A percentile compares a stretch with the other conserved stretches of the same genome.
Evolutionary conservation across 2,888 invertebrate genomes (phyloP).

Genomic region (Pollenia amentaria): DNA sequence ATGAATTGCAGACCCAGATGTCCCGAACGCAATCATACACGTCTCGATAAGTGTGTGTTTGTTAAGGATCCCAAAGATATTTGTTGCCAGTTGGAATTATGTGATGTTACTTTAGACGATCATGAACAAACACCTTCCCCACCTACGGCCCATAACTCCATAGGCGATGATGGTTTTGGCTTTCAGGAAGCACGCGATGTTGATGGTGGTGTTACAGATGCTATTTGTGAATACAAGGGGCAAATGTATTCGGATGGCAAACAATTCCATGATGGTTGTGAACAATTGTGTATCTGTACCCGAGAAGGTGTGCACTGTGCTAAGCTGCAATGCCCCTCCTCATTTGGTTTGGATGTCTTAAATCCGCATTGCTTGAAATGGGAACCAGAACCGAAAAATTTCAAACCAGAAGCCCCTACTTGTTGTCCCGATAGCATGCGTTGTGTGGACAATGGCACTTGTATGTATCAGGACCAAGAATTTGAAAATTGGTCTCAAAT

Average conservation of each 20-base stretch:
- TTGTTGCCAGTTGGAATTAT: constrained; percentile 94
- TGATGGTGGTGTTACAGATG: constrained; percentile 66
- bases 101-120: constrained; percentile 92
- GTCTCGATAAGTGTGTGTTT: constrained; percentile 91
- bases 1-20: constrained; percentile 91
- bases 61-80: constrained; percentile 92
- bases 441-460: constrained; percentile 93
- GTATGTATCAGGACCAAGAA: constrained; percentile 88
- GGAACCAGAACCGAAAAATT: constrained; percentile 92
- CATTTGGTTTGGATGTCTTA: constrained; percentile 93
- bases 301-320: constrained; percentile 90
- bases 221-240: constrained; percentile 81
- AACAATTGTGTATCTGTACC: constrained; percentile 91
- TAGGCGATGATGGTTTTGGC: constrained; percentile 74
- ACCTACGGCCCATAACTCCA: constrained; percentile 77
- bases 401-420: constrained; percentile 89
- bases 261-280: constrained; percentile 93
- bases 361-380: constrained; percentile 94
- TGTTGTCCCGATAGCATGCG: constrained; percentile 92
- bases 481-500: constrained; percentile 92
- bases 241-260: constrained; percentile 86
- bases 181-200: constrained; percentile 81
- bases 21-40: constrained; percentile 86
- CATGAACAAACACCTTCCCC: constrained; percentile 86
- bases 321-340: constrained; percentile 92